Evolutionary conservation across 2,888 invertebrate genomes (phyloP), one percentile per base, ranked within the genome.

Genomic region (Lithodes maja): DNA sequence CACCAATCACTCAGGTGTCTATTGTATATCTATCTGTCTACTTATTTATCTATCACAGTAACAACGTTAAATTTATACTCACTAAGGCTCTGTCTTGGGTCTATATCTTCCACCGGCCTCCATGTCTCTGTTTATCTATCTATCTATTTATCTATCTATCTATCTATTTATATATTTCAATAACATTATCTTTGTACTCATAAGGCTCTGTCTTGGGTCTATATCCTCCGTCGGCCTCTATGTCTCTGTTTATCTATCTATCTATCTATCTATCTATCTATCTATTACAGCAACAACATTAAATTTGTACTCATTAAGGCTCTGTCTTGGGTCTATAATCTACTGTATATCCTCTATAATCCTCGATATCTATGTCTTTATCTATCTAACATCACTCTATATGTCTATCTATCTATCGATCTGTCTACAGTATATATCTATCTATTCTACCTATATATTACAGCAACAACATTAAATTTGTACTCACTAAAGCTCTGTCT

Each of bases 281-380:
- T 49, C n/a, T 61, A n/a, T 17, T 9, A n/a, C 7, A 81, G 5
- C 2, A 5, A 52, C 69, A 74, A 69, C 7, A 53, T 33, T 54
- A 74, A 71, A 85, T 78, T 5, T 79, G 52, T 52, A 85, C 85
- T 91, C 80, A 88, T 84, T 89, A 91, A 3, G 89, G 89, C 69
- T 89, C 86, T 7, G 85, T 89, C 61, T 86, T 86, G 54, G 80
- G 77, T n/a, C 87, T 81, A 79, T 33, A 33, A 33, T 33, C 33
- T 33, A 33, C 33, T 15, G 68, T 68, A 68, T 78, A 91, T 12
- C 90, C 90, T n/a, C 80, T 71, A 9, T 83, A 69, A 9, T 71
- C 83, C 55, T 89, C 86, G 9, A 50, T 50, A 74, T 7, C 71
- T 17, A 69, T 15, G 33, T 49, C 75, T 61, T 5, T 61, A 61